Evolutionary conservation across 2,113 vertebrate genomes (phyloP).

Genomic region (Collichthys lucidus): DNA sequence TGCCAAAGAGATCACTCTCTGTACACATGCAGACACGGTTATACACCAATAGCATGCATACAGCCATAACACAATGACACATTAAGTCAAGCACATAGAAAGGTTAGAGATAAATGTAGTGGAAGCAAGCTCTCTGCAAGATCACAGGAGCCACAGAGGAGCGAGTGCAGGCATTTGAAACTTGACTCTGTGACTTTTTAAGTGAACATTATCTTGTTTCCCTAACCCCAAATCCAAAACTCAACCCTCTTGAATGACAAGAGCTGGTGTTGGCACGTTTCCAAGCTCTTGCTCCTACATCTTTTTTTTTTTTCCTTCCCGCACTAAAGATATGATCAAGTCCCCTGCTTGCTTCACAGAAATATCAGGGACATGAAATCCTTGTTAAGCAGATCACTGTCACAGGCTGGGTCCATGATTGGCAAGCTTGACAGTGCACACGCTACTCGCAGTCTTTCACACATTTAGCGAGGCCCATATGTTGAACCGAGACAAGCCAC

Average conservation of each 20-base stretch:
- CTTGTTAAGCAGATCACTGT: constrained; percentile 74
- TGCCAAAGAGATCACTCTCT: constrained; percentile 43
- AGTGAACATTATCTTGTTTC: constrained; percentile 77
- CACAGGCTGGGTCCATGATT: constrained; percentile 68
- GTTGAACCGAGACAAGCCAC: constrained; percentile 76
- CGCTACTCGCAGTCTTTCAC: constrained; percentile 80
- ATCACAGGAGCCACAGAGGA: constrained; percentile 67
- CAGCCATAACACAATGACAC: constrained; percentile 59
- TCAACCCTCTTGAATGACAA: constrained; percentile 77
- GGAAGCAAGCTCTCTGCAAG: constrained; percentile 54
- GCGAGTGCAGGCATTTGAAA: constrained; percentile 70
- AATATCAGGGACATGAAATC: constrained; percentile 65
- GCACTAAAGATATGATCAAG: constrained; percentile 62
- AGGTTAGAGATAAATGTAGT: constrained; percentile 68
- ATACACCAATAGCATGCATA: constrained; percentile 44
- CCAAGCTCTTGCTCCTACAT: constrained; percentile 48
- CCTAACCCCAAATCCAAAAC: constrained; percentile 69
- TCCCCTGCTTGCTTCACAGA: constrained; percentile 53
- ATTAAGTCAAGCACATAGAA: constrained; percentile 61
- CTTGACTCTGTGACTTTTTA: constrained; percentile 71
- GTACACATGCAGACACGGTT: constrained; percentile 46
- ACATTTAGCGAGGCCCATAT: constrained; percentile 83
- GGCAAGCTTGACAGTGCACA: constrained; percentile 76
- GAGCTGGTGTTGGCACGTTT: constrained; percentile 68
- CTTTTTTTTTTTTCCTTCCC: constrained; percentile 27